Conservation (phyloP, 2,888 invertebrate genomes). For the Sinhomidia bicolor region DNA sequence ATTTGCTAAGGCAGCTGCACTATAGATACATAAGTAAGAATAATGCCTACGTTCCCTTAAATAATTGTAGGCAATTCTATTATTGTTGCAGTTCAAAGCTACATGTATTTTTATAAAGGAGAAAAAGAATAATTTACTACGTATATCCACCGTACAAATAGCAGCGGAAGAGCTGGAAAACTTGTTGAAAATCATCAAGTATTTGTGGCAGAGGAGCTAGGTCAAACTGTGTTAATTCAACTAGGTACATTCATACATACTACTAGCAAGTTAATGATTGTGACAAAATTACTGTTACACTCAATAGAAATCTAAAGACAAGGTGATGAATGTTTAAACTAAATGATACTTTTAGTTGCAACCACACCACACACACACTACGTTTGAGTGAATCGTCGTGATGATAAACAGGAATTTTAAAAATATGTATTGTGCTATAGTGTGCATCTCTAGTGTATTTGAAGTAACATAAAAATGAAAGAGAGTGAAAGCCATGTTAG, state of each 20-base stretch:
- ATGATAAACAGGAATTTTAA: neutral
- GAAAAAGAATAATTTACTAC: slow-evolving; percentile 43
- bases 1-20: slow-evolving; percentile 6
- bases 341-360: too few relatives aligned
- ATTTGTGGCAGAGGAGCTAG: neutral
- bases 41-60: slow-evolving; percentile 8
- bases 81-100: slow-evolving; percentile 51
- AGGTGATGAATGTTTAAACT: neutral
- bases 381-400: neutral
- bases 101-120: slow-evolving; percentile 34
- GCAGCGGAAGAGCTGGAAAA: neutral
- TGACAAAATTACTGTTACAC: neutral
- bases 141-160: slow-evolving; percentile 28
- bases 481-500: neutral
- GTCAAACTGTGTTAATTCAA: slow-evolving; percentile 3
- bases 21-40: neutral
- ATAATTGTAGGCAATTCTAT: slow-evolving; percentile 20
- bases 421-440: too few relatives aligned
- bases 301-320: neutral
- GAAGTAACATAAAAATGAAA: neutral
- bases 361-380: too few relatives aligned
- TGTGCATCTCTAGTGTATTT: neutral
- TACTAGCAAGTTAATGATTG: neutral
- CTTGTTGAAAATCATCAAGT: slow-evolving; percentile 12
- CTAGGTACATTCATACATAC: too few relatives aligned